These are phyloP conservation scores for human DNA, from an alignment of 2,113 vertebrate species.

Conservation along the genomic window GRCh38 chr2:217725001-217725500, in stretches of 20 bases:
- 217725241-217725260: background rate
- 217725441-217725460: accelerated
- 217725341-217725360: conserved; percentile 46
- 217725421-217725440: background rate
- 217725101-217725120: background rate
- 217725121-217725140: background rate
- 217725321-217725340: conserved; percentile 53
- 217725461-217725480: background rate
- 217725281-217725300: background rate
- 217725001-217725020: background rate
- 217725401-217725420: background rate
- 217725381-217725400: conserved; percentile 47
- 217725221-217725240: background rate
- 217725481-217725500: background rate
- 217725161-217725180: background rate
- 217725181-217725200: background rate
- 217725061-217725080: background rate
- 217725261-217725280: conserved; percentile 31
- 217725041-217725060: background rate
- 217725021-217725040: background rate
- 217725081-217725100: background rate
- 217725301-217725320: background rate
- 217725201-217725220: conserved; percentile 25
- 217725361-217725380: conserved; percentile 5
- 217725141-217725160: background rate